Base-by-base conservation (phyloP, 2,888 invertebrate species). In the Podotricha telesiphe region DNA sequence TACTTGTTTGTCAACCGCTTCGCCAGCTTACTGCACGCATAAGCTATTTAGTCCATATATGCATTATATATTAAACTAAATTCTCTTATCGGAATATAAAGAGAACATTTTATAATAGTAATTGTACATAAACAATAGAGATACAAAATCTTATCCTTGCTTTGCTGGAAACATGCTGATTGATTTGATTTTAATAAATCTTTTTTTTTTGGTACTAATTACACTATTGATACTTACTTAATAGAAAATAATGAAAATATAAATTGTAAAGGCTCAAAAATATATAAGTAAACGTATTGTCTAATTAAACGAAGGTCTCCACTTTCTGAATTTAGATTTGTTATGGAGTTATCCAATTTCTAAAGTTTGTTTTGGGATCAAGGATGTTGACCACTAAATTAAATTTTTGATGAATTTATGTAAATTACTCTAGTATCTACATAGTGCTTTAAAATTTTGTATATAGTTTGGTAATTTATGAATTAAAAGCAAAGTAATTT, bases 331-430 rank as follows among this genome's bases (percentile, higher is more conserved):
- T 61, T 34, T 22, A 34, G 17, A 61, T 61, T 63, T 65, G 65
- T 70, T 65, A 51, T 13, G 22, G 61, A 62, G 50, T 68, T 71
- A 47, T 66, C 63, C 58, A 59, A 68, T 68, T 68, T 68, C 48
- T 20, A 55, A 68, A 70, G 61, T 68, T 68, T 67, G 70, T 55
- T 64, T 67, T 65, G 42, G 61, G 61, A 56, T 55, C 59, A 62
- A 68, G 67, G 67, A 55, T 56, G 67, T 20, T 61, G 61, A 47
- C 63, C 58, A 62, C 19, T 48, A 63, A 71, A 68, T 68, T 65
- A 22, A 68, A 68, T 68, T 66, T 58, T 40, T 65, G 50, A 66
- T 63, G 42, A 59, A 51, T 48, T 62, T 45, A 56, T 63, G 45
- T 53, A 37, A 48, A 63, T 58, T 28, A 59, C n/a, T 55, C 34